Conservation (phyloP, 2,797 vertebrate species). For the Champsocephalus gunnari region DNA sequence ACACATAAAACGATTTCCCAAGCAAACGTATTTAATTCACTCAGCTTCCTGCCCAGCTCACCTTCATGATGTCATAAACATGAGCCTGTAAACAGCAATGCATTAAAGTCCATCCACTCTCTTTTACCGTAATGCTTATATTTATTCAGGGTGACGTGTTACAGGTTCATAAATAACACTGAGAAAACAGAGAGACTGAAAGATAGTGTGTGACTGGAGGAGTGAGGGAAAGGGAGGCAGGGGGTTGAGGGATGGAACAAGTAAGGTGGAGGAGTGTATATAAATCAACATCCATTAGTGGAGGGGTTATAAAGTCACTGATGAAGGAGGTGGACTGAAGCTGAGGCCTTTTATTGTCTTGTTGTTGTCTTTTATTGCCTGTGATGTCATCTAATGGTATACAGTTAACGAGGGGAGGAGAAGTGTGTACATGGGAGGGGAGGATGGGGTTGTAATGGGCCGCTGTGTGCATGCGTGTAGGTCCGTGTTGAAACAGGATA, state of each 20-base stretch:
- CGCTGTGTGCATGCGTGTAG: constrained; percentile 48
- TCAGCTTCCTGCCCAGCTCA: constrained; percentile 47
- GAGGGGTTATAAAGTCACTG: constrained; percentile 81
- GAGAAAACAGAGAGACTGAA: constrained; percentile 28
- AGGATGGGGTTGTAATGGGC: constrained; percentile 70
- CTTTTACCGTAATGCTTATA: constrained; percentile 72
- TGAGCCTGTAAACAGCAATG: constrained; percentile 57
- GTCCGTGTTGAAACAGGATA: constrained; percentile 58
- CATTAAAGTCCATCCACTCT: constrained; percentile 58
- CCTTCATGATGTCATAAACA: constrained; percentile 79
- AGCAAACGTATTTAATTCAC: constrained; percentile 69
- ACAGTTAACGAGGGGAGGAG: constrained; percentile 75
- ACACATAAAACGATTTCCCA: constrained; percentile 61
- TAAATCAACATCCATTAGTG: constrained; percentile 86
- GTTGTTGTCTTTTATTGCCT: constrained; percentile 82
- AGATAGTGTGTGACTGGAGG: constrained; percentile 42
- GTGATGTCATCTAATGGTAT: constrained; percentile 87
- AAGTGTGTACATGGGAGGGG: constrained; percentile 71
- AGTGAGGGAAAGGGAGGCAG: constrained; percentile 34
- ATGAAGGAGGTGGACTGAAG: constrained; percentile 77
- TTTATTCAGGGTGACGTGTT: constrained; percentile 71
- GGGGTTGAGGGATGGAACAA: constrained; percentile 54
- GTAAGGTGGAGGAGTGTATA: constrained; percentile 67
- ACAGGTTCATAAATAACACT: constrained; percentile 74
- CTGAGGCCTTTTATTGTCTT: constrained; percentile 81